Percentiles rank a stretch among this genome's conserved stretches.
Conservation (phyloP, 2,888 invertebrate species). For the Stegophylla sp. region DNA sequence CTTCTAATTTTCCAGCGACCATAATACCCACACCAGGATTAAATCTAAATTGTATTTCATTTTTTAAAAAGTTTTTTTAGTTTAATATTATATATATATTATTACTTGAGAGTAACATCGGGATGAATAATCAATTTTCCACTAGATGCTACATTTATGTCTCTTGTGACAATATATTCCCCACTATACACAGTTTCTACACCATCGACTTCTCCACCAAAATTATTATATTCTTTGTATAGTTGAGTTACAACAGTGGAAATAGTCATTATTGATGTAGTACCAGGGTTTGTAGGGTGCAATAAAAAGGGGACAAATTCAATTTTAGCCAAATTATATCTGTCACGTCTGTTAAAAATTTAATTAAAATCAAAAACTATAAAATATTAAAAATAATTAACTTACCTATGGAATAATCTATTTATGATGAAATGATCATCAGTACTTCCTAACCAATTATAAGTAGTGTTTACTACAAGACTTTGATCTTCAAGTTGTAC, state of each 20-base stretch:
- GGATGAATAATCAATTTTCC: conserved; percentile 86
- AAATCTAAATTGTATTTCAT: conserved; percentile 69
- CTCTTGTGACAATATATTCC: conserved; percentile 88
- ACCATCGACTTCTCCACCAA: conserved; percentile 94
- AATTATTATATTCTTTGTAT: conserved; percentile 72
- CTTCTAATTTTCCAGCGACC: conserved; percentile 90
- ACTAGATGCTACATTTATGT: conserved; percentile 90
- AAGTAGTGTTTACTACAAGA: conserved; percentile 88
- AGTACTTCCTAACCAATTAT: conserved; percentile 88
- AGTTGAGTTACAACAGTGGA: conserved; percentile 82
- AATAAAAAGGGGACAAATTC: conserved; percentile 88
- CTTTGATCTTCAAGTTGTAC: conserved; percentile 95
- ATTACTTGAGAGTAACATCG: conserved; percentile 77
- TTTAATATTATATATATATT: no score
- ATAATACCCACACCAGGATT: conserved; percentile 94
- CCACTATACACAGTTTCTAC: conserved; percentile 82
- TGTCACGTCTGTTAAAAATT: conserved; percentile 73
- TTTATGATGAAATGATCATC: conserved; percentile 78
- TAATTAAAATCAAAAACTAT: neutral
- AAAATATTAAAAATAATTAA: conserved; percentile 7
- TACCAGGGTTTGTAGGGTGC: conserved; percentile 87
- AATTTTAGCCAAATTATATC: conserved; percentile 93
- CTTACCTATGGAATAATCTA: conserved; percentile 74
- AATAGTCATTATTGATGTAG: conserved; percentile 80
- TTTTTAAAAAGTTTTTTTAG: neutral